Conservation (phyloP, 2,113 vertebrate species). For the Scytalopus superciliaris region DNA sequence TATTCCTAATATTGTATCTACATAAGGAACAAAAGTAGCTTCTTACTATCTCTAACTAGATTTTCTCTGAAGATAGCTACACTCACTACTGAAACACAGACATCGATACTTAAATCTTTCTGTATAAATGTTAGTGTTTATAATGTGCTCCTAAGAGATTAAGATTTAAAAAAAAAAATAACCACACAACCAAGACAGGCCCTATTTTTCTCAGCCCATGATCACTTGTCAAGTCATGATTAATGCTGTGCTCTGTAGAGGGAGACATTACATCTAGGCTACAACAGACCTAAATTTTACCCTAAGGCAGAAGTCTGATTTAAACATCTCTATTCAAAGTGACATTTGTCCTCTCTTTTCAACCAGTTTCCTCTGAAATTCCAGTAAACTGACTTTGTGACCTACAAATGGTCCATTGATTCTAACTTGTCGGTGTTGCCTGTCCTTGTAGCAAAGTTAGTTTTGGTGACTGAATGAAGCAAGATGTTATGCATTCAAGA, state of each 20-base stretch:
- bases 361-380: constrained; percentile 85
- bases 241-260: constrained; percentile 82
- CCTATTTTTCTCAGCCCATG: constrained; percentile 66
- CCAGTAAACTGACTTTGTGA: constrained; percentile 83
- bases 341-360: constrained; percentile 87
- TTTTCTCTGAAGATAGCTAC: constrained; percentile 65
- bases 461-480: constrained; percentile 71
- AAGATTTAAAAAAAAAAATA: constrained; percentile 54
- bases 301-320: constrained; percentile 84
- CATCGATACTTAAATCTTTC: constrained; percentile 56
- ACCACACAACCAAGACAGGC: constrained; percentile 68
- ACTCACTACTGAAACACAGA: constrained; percentile 55
- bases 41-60: constrained; percentile 60
- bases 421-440: constrained; percentile 72
- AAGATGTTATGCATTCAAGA: constrained; percentile 73
- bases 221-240: constrained; percentile 79
- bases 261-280: constrained; percentile 80
- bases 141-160: constrained; percentile 68
- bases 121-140: constrained; percentile 69
- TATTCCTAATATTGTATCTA: not conserved
- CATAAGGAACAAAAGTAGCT: constrained; percentile 6
- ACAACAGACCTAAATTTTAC: constrained; percentile 82
- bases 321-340: constrained; percentile 86
- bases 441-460: constrained; percentile 64
- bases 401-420: constrained; percentile 78